Evolutionary conservation across 37 sponge, comb jelly and placozoan species (phyloP), one percentile per base, ranked within the genome.

Genomic region (Cliona cf. orientalis): DNA sequence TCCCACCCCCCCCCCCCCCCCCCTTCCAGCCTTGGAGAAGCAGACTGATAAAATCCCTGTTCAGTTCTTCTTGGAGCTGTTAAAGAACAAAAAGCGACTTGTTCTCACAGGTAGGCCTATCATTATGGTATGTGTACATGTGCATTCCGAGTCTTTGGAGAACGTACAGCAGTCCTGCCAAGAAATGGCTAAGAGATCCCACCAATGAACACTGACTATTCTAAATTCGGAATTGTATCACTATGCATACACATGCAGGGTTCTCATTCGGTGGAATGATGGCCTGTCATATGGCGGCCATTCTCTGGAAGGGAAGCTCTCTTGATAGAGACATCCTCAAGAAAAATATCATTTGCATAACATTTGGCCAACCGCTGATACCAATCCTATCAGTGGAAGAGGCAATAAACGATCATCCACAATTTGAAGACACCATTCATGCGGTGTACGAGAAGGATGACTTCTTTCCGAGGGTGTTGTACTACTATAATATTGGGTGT

Each of bases 231-330:
- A n/a, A n/a, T n/a, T n/a, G n/a, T n/a, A n/a, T n/a, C n/a, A n/a
- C n/a, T n/a, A n/a, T n/a, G n/a, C n/a, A n/a, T n/a, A n/a, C n/a
- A 49, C 14, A 49, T 61, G 28, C 42, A 87, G 88, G 88, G 17
- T 87, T 87, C 35, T 80, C 81, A 3, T 81, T 75, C 38, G 88
- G 88, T 6, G 88, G 76, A 55, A 32, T 81, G 46, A 32, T 87
- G 60, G 88, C 88, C 32, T 69, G 81, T 36, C 69, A 25, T 65
- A 82, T 87, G 0, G 43, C 65, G 37, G 66, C 88, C 33, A 33
- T 26, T 23, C 25, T 87, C 9, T 81, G 81, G 81, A 26, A 79
- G 5, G 64, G 34, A 21, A 66, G n/a, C 22, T 49, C 21, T 9
- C 44, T 87, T 49, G 23, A 5, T 31, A 35, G 36, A 11, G 76